Conservation (phyloP, 2,888 invertebrate species). For the Pimpla rufipes region DNA sequence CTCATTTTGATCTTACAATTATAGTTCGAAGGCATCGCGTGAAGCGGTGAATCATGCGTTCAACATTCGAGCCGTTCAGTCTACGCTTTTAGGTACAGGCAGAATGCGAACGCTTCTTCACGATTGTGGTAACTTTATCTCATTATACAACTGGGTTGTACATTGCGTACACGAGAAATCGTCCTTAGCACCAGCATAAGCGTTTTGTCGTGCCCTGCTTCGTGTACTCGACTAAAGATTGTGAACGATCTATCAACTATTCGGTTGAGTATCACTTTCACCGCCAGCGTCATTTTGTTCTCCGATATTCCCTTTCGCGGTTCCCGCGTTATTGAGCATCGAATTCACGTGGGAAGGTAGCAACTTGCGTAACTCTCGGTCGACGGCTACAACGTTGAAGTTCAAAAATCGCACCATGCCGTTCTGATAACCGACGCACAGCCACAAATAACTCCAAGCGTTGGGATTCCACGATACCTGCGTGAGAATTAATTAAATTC, state of each 20-base stretch:
- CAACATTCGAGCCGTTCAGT: conserved; percentile 7
- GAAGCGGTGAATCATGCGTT: conserved; percentile 28
- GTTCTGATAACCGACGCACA: conserved; percentile 85
- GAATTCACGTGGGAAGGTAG: conserved; percentile 70
- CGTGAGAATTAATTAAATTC: conserved; percentile 44
- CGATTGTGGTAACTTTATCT: not conserved
- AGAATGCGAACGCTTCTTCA: not conserved
- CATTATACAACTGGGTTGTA: not conserved
- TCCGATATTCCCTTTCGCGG: not conserved
- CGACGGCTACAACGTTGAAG: conserved; percentile 75
- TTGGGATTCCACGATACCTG: conserved; percentile 86
- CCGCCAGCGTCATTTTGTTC: conserved; percentile 4
- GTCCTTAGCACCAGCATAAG: not conserved
- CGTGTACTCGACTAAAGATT: not conserved
- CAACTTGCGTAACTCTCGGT: conserved; percentile 66
- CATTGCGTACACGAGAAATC: not conserved
- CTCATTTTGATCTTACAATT: not conserved
- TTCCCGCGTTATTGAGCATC: conserved; percentile 64
- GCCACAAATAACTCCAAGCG: conserved; percentile 84
- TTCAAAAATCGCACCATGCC: conserved; percentile 84
- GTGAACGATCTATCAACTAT: not conserved
- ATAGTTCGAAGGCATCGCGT: conserved; percentile 45
- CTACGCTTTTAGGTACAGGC: not conserved
- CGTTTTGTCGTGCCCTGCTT: no score
- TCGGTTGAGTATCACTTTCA: not conserved